phyloP scores from a whole-genome alignment of 2,113 vertebrate species.

The Tachuris rubrigastra region DNA sequence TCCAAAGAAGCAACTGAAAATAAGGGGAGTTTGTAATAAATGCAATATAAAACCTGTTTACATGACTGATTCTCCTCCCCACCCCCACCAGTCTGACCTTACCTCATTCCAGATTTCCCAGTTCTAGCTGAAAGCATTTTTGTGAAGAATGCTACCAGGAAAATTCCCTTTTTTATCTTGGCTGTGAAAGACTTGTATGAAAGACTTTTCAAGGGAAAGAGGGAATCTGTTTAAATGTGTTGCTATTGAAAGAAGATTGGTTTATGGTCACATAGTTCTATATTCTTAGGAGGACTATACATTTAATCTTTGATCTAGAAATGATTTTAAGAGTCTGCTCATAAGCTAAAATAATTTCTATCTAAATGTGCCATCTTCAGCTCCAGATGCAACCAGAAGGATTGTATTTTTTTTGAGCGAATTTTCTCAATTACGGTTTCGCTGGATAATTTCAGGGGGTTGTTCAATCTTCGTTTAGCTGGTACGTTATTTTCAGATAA shows the following conservation, averaged over 20 bases:
- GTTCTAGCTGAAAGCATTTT: conserved; percentile 50
- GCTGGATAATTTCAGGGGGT: not conserved
- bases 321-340: not conserved
- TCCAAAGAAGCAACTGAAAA: conserved; percentile 41
- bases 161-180: conserved; percentile 35
- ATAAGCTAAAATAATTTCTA: not conserved
- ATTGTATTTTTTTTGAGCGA: not conserved
- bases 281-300: not conserved
- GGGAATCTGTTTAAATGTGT: conserved; percentile 7
- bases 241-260: not conserved
- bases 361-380: not conserved
- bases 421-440: not conserved
- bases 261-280: not conserved
- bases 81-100: not conserved
- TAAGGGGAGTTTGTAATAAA: conserved; percentile 45
- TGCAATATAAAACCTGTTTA: conserved; percentile 56
- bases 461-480: not conserved
- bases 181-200: conserved; percentile 1
- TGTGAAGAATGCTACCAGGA: conserved; percentile 12
- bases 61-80: not conserved
- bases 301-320: conserved; percentile 26
- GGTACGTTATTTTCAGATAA: not conserved
- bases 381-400: not conserved
- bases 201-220: not conserved
- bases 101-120: conserved; percentile 30